Evolutionary conservation across 2,888 invertebrate species (phyloP).

Genomic region (Poecilus cupreus): DNA sequence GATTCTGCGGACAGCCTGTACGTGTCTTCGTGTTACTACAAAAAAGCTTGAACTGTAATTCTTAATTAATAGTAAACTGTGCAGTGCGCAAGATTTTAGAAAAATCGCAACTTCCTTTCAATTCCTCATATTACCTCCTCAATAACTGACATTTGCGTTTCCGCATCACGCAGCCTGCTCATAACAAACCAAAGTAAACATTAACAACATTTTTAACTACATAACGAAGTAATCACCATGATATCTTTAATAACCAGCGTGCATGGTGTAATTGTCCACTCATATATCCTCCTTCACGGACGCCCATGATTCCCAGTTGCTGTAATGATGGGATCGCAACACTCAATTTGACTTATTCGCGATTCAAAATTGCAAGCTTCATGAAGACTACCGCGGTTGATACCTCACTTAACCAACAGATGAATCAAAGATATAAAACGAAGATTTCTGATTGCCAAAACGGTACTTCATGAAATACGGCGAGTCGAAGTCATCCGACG

Average conservation of each 20-base stretch:
- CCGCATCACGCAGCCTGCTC: conserved; percentile 7
- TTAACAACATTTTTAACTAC: conserved; percentile 35
- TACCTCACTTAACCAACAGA: neutral
- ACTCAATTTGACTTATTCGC: conserved; percentile 21
- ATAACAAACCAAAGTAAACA: conserved; percentile 40
- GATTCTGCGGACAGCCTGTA: too few species aligned
- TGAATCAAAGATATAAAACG: neutral
- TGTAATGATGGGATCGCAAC: conserved; percentile 32
- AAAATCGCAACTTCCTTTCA: conserved; percentile 16
- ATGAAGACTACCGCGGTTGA: neutral
- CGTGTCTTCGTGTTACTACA: too few species aligned
- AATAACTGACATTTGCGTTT: conserved; percentile 28
- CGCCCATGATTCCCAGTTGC: conserved; percentile 41
- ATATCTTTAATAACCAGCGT: conserved; percentile 24
- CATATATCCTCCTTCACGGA: conserved; percentile 30
- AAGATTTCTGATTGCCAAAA: too few species aligned
- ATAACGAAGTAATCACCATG: conserved; percentile 44
- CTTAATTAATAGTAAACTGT: neutral
- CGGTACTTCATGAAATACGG: too few species aligned
- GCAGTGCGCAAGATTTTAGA: neutral
- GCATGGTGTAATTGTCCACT: conserved; percentile 39
- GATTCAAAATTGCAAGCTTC: conserved; percentile 21
- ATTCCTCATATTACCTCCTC: conserved; percentile 6
- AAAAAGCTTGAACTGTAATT: neutral
- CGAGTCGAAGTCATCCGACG: neutral